Percentiles rank a stretch among this genome's conserved stretches.
phyloP scores from a whole-genome alignment of 2,113 vertebrate species.

The Muscicapa adusta region DNA sequence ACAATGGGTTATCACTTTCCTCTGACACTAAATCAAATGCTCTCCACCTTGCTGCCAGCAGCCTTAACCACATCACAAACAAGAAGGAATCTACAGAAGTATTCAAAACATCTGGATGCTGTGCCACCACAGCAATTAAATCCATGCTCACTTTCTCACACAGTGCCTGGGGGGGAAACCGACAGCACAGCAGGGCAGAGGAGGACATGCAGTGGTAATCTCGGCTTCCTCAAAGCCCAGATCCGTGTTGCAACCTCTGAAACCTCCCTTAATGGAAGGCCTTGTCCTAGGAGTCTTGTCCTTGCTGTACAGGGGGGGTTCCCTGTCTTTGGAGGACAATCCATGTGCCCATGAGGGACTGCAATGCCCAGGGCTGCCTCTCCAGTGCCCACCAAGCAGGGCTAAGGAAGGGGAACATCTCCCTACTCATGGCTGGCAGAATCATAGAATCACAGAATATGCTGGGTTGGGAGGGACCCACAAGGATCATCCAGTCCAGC shows the following conservation, averaged over 20 bases:
- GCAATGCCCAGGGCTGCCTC: neutral
- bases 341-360: rapidly evolving
- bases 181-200: neutral
- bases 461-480: neutral
- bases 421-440: neutral
- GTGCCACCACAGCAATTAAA: constrained; percentile 32
- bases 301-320: rapidly evolving
- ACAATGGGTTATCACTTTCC: neutral
- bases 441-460: neutral
- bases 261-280: neutral
- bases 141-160: constrained; percentile 26
- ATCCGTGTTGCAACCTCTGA: neutral
- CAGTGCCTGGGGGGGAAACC: constrained; percentile 7
- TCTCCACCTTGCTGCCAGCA: constrained; percentile 23
- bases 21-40: neutral
- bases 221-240: neutral
- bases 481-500: rapidly evolving
- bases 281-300: neutral
- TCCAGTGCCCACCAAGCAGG: rapidly evolving
- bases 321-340: neutral
- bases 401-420: rapidly evolving
- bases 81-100: constrained; percentile 45
- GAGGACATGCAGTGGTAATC: constrained; percentile 15
- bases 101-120: constrained; percentile 61
- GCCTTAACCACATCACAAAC: constrained; percentile 59